Percentiles rank a stretch among this genome's conserved stretches.
Conservation (phyloP, 2,888 invertebrate genomes). For the Diadromus collaris region DNA sequence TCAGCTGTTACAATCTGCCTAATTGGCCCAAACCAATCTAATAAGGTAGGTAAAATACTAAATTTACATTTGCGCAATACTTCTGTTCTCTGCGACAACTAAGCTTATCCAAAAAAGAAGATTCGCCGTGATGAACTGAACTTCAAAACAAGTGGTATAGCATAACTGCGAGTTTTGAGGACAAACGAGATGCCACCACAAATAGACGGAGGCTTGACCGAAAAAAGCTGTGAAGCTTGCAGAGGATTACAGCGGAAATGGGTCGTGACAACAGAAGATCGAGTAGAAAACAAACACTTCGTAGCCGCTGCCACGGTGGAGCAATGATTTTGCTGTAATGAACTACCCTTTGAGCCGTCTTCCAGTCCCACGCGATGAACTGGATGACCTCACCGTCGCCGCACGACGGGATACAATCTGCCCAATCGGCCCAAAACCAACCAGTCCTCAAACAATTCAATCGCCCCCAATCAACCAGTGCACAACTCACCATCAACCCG, state of each 20-base stretch:
- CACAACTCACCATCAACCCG: too few species aligned
- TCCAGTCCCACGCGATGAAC: conserved; percentile 77
- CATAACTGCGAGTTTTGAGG: neutral
- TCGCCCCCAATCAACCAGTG: too few species aligned
- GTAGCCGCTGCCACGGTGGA: conserved; percentile 74
- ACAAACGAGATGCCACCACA: neutral
- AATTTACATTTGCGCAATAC: too few species aligned
- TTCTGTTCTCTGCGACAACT: neutral
- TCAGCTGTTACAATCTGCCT: too few species aligned
- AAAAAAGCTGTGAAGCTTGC: conserved; percentile 9
- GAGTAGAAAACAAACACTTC: conserved; percentile 75
- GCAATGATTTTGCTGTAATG: conserved; percentile 78
- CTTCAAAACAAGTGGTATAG: neutral
- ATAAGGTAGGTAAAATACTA: too few species aligned
- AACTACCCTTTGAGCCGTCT: too few species aligned
- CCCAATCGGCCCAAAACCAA: too few species aligned
- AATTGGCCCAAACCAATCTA: too few species aligned
- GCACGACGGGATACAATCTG: too few species aligned
- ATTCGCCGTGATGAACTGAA: neutral
- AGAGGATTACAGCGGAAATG: conserved; percentile 14
- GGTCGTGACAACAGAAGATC: conserved; percentile 47
- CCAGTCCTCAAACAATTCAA: too few species aligned
- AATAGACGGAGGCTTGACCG: neutral
- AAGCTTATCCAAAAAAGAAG: neutral
- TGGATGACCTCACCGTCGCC: too few species aligned